A percentile compares a stretch with the other conserved stretches of the same genome.
Conservation (phyloP, 1,140 invertebrate species). For the Bombyx mori region ASM3026992v2 NC_085131.1:9462501-9463000, state of each 20-base stretch:
- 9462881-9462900: neutral
- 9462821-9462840: neutral
- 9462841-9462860: neutral
- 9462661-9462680: slow-evolving; percentile 95
- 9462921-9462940: too few species aligned
- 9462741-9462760: slow-evolving; percentile 93
- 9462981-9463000: too few species aligned
- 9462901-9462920: neutral
- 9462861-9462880: neutral
- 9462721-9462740: slow-evolving; percentile 94
- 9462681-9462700: slow-evolving; percentile 95
- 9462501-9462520: too few species aligned
- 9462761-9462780: slow-evolving; percentile 97
- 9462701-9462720: slow-evolving; percentile 90
- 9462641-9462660: slow-evolving; percentile 97
- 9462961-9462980: too few species aligned
- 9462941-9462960: too few species aligned
- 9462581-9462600: too few species aligned
- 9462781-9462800: slow-evolving; percentile 94
- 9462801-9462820: slow-evolving; percentile 93
- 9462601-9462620: neutral
- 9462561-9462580: too few species aligned
- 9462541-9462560: too few species aligned
- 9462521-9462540: too few species aligned
- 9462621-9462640: slow-evolving; percentile 96